Evolutionary conservation across 2,797 vertebrate species (phyloP).

Genomic region (Leptoclinus maculatus): DNA sequence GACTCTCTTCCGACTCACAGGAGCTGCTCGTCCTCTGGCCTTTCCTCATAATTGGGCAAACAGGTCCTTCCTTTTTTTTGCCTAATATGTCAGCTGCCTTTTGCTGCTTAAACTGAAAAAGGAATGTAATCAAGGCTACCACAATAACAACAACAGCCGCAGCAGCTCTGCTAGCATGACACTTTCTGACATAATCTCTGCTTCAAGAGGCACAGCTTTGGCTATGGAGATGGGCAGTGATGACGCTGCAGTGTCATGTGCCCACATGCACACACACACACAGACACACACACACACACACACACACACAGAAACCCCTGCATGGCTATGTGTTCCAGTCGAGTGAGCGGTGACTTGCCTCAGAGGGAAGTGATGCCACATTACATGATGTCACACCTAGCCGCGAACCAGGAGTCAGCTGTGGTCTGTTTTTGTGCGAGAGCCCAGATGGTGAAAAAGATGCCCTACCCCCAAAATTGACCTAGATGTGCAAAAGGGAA

Average conservation of each 20-base stretch:
- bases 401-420: conserved; percentile 57
- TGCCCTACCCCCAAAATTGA: conserved; percentile 37
- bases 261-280: conserved; percentile 41
- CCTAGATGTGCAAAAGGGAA: conserved; percentile 58
- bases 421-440: conserved; percentile 54
- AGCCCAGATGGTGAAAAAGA: conserved; percentile 56
- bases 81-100: conserved; percentile 21
- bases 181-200: conserved; percentile 75
- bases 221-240: conserved; percentile 71
- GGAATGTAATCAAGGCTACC: conserved; percentile 17
- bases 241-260: conserved; percentile 76
- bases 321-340: conserved; percentile 69
- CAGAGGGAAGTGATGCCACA: conserved; percentile 79
- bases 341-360: conserved; percentile 75
- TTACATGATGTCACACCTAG: conserved; percentile 72
- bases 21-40: conserved; percentile 64
- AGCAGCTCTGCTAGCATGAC: conserved; percentile 64
- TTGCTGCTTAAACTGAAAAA: conserved; percentile 21
- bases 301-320: conserved; percentile 41
- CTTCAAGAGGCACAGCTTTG: conserved; percentile 69
- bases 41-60: conserved; percentile 56
- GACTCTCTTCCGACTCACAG: conserved; percentile 61
- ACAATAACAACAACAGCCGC: conserved; percentile 30
- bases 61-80: conserved; percentile 16
- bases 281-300: conserved; percentile 24